Evolutionary conservation across 2,113 vertebrate genomes (phyloP).

Genomic region (Aptenodytes forsteri): DNA sequence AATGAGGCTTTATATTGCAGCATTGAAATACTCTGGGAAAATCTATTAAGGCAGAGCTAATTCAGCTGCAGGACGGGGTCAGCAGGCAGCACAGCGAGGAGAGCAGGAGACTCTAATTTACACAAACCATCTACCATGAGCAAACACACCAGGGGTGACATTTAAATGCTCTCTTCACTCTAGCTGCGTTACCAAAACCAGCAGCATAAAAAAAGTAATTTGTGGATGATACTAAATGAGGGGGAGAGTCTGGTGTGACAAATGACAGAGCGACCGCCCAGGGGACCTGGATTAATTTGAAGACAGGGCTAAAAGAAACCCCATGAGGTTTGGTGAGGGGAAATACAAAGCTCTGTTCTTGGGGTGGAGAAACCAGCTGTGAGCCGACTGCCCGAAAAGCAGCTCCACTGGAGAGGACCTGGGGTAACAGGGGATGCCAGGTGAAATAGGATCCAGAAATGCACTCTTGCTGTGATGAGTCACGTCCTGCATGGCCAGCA

Average conservation of each 20-base stretch:
- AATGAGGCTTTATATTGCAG: neutral
- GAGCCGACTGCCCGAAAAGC: accelerated
- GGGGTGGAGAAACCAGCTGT: neutral
- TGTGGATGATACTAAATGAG: neutral
- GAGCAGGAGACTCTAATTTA: slow-evolving; percentile 4
- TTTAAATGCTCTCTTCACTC: slow-evolving; percentile 21
- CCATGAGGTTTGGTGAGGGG: neutral
- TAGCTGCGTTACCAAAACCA: neutral
- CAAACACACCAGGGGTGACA: neutral
- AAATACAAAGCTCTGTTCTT: neutral
- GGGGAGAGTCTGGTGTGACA: neutral
- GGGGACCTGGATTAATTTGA: neutral
- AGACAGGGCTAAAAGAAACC: neutral
- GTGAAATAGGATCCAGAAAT: accelerated
- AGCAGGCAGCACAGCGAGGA: neutral
- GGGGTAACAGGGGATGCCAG: neutral
- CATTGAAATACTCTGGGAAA: neutral
- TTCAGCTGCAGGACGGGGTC: slow-evolving; percentile 1
- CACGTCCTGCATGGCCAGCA: accelerated
- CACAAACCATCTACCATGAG: neutral
- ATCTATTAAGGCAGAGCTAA: slow-evolving; percentile 30
- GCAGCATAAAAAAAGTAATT: slow-evolving; percentile 1
- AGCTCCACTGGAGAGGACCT: neutral
- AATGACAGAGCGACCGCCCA: neutral
- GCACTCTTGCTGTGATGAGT: neutral